Conservation (phyloP, 2,888 invertebrate species). For the Taenaris catops region DNA sequence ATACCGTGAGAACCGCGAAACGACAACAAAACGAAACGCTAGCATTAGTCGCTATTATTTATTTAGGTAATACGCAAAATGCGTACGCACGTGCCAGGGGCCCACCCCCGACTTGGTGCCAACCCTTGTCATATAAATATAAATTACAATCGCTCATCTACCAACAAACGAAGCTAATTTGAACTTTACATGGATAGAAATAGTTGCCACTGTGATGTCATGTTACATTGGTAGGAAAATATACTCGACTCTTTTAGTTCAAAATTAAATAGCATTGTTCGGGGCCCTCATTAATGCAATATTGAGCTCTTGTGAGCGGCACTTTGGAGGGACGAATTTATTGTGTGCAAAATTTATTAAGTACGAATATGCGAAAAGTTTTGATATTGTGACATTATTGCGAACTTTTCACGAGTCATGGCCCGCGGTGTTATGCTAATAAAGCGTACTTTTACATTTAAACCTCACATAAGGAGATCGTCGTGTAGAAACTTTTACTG, state of each 20-base stretch:
- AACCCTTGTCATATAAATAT: conserved; percentile 37
- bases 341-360: conserved; percentile 67
- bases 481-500: too few relatives aligned
- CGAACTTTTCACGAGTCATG: conserved; percentile 13
- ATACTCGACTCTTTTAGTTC: conserved; percentile 56
- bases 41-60: conserved; percentile 54
- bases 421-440: neutral
- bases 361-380: conserved; percentile 28
- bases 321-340: conserved; percentile 53
- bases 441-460: neutral
- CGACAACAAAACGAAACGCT: conserved; percentile 40
- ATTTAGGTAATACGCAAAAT: conserved; percentile 75
- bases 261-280: conserved; percentile 76
- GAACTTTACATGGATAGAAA: conserved; percentile 29
- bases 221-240: conserved; percentile 28
- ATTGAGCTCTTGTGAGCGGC: conserved; percentile 52
- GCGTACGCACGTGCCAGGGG: conserved; percentile 61
- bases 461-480: too few relatives aligned
- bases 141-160: conserved; percentile 21
- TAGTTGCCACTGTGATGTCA: conserved; percentile 15
- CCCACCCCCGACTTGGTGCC: conserved; percentile 36
- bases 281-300: conserved; percentile 69
- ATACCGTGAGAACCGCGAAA: conserved; percentile 52
- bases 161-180: conserved; percentile 26
- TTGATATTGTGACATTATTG: conserved; percentile 19